These are phyloP conservation scores for Lampris megalopsis DNA, from an alignment of 2,113 vertebrate species.

Conservation along the genomic window DNA sequence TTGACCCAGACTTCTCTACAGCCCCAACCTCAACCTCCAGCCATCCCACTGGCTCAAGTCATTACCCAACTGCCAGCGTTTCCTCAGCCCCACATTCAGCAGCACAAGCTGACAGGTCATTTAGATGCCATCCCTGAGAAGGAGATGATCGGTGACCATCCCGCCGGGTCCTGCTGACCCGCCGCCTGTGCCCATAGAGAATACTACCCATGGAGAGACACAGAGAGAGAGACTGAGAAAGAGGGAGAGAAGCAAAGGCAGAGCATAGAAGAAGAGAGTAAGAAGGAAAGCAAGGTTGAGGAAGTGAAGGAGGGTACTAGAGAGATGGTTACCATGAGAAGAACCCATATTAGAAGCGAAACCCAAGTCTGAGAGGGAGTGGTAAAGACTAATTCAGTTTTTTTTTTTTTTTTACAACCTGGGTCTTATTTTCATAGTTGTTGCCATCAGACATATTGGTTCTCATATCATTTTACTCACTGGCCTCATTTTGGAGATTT, in stretches of 20 bases:
- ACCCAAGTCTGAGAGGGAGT: conserved; percentile 65
- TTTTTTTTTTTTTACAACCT: too few relatives aligned
- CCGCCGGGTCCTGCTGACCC: conserved; percentile 82
- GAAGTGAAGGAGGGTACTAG: conserved; percentile 39
- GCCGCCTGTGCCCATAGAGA: conserved; percentile 74
- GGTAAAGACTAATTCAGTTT: neutral
- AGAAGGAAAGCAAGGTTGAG: conserved; percentile 30
- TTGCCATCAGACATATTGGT: too few relatives aligned
- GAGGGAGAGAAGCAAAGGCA: conserved; percentile 6
- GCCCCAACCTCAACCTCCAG: conserved; percentile 27
- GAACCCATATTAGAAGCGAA: conserved; percentile 57
- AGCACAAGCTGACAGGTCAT: conserved; percentile 59
- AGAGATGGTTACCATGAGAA: conserved; percentile 44
- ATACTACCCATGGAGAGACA: conserved; percentile 59
- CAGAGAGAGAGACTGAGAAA: neutral
- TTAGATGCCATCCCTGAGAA: conserved; percentile 83
- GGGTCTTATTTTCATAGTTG: too few relatives aligned
- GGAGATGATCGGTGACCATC: conserved; percentile 71
- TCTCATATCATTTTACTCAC: too few relatives aligned
- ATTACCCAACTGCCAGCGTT: conserved; percentile 74
- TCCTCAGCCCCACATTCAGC: conserved; percentile 62
- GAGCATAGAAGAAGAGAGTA: neutral
- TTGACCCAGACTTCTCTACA: conserved; percentile 53
- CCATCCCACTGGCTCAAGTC: conserved; percentile 50
- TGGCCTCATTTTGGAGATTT: too few relatives aligned